Percentiles rank a stretch among this genome's conserved stretches.
These are phyloP conservation scores for Leuciscus idus DNA, from an alignment of 2,113 vertebrate species.

Conservation along the genomic window DNA sequence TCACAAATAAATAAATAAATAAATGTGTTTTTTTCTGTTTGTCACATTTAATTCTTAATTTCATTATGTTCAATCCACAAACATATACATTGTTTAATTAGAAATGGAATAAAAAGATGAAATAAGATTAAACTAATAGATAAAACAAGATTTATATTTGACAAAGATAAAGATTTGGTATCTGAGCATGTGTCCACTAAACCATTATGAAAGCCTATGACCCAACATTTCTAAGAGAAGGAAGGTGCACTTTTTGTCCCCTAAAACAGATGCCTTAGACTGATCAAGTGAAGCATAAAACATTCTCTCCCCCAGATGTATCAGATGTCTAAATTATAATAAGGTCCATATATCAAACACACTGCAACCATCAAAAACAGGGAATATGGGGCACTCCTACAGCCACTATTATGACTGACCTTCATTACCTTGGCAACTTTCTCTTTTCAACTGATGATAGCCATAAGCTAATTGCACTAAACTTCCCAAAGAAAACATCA, in stretches of 20 bases:
- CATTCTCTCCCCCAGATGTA: conserved; percentile 40
- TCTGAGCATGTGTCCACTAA: conserved; percentile 47
- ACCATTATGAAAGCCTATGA: conserved; percentile 44
- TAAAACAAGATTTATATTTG: neutral
- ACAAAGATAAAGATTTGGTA: conserved; percentile 2
- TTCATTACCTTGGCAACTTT: conserved; percentile 49
- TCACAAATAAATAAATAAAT: neutral
- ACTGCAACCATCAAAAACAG: conserved; percentile 20
- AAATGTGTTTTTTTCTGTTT: neutral
- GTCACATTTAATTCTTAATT: neutral
- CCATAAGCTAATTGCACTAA: conserved; percentile 39
- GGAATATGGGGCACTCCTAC: conserved; percentile 25
- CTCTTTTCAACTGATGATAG: conserved; percentile 22
- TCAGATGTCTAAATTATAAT: conserved; percentile 59
- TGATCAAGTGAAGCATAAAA: conserved; percentile 49
- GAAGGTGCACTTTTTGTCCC: conserved; percentile 50
- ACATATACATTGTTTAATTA: neutral
- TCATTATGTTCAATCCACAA: neutral
- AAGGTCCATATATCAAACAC: conserved; percentile 59
- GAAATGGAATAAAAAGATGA: neutral
- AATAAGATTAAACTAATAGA: neutral
- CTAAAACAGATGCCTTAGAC: conserved; percentile 49
- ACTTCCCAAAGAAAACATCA: conserved; percentile 30
- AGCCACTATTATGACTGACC: conserved; percentile 49
- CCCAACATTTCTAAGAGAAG: conserved; percentile 41